phyloP scores from a whole-genome alignment of 2,113 vertebrate genomes.

The Vulpes lagopus region DNA sequence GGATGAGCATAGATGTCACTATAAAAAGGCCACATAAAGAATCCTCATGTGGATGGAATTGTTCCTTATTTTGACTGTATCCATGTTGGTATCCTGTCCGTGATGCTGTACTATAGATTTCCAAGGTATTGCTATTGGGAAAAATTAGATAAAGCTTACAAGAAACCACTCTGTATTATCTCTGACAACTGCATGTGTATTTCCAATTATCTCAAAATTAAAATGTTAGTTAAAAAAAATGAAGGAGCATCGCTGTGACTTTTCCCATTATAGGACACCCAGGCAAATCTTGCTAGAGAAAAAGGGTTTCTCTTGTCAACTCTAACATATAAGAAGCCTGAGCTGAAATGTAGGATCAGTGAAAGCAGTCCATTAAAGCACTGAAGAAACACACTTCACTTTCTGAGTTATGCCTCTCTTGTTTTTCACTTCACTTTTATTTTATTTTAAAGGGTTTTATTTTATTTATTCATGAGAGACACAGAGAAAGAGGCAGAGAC shows the following conservation, averaged over 20 bases:
- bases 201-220: not conserved
- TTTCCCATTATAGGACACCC: not conserved
- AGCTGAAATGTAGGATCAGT: not conserved
- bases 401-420: not conserved
- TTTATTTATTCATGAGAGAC: too few species aligned
- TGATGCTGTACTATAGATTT: not conserved
- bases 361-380: not conserved
- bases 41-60: not conserved
- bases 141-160: not conserved
- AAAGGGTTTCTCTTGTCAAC: not conserved
- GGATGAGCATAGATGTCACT: not conserved
- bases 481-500: too few species aligned
- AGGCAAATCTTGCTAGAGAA: not conserved
- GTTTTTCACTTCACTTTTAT: not conserved
- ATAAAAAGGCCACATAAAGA: not conserved
- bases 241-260: not conserved
- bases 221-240: not conserved
- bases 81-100: rapidly evolving
- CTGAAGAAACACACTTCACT: not conserved
- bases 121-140: not conserved
- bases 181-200: not conserved
- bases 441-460: too few species aligned
- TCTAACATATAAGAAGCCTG: not conserved
- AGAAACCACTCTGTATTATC: not conserved
- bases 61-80: not conserved